These are phyloP conservation scores for Geodia barretti DNA, from an alignment of 37 sponge, comb jelly and placozoan genomes.

Conservation along the genomic window DNA sequence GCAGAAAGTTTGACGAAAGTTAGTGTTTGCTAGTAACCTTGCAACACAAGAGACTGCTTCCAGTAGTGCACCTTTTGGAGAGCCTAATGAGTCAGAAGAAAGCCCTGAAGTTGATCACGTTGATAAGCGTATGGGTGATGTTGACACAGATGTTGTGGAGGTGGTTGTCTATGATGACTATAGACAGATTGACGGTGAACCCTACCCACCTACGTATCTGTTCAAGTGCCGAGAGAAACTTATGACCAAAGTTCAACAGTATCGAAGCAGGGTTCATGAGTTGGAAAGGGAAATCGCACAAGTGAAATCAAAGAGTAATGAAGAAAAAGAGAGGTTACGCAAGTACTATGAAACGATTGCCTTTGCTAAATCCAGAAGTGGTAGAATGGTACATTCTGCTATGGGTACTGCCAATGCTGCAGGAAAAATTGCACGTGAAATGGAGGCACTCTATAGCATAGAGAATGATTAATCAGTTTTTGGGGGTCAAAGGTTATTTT, in stretches of 20 bases:
- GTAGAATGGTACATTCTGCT: not conserved
- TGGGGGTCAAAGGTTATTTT: too few species aligned
- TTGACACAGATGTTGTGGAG: not conserved
- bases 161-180: not conserved
- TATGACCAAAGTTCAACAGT: not conserved
- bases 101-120: too few species aligned
- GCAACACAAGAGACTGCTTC: too few species aligned
- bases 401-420: conserved; percentile 8
- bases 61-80: too few species aligned
- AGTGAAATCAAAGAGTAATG: not conserved
- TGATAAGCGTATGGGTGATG: too few species aligned
- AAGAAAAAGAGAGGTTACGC: conserved; percentile 6
- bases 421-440: not conserved
- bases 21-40: not conserved
- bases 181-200: not conserved
- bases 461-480: too few species aligned
- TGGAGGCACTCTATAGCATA: too few species aligned
- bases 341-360: conserved; percentile 12
- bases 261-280: not conserved
- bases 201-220: not conserved
- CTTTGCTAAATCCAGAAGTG: not conserved
- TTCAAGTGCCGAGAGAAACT: not conserved
- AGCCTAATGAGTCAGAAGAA: not conserved
- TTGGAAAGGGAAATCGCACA: not conserved
- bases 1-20: not conserved